Conservation (phyloP, 1,140 invertebrate genomes). For the Venturia canescens region DNA sequence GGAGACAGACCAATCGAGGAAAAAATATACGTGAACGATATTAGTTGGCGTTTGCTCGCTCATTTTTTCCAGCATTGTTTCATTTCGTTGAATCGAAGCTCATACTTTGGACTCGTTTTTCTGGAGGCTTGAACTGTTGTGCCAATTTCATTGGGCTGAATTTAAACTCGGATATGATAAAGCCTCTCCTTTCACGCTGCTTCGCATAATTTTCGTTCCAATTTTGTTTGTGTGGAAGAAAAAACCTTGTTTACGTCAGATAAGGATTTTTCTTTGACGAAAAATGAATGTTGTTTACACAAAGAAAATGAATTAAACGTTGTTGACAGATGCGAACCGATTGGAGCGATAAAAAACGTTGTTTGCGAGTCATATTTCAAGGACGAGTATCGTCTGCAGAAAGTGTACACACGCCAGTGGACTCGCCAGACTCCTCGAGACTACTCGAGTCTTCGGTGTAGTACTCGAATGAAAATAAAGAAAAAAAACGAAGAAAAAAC, state of each 20-base stretch:
- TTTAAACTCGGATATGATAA: too few species aligned
- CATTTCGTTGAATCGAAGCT: too few species aligned
- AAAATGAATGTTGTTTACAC: background rate
- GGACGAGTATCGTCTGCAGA: conserved; percentile 23
- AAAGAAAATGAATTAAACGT: background rate
- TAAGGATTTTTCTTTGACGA: background rate
- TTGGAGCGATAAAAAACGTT: conserved; percentile 23
- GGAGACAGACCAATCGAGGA: background rate
- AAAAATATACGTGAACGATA: background rate
- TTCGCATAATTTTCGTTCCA: too few species aligned
- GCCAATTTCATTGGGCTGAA: too few species aligned
- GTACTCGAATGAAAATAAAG: conserved; percentile 39
- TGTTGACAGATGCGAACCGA: background rate
- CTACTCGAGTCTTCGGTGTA: conserved; percentile 14
- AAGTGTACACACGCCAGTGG: conserved; percentile 20
- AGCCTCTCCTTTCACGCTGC: too few species aligned
- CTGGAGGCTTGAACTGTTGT: too few species aligned
- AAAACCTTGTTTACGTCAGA: too few species aligned
- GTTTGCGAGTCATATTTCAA: conserved; percentile 5
- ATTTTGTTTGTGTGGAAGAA: too few species aligned
- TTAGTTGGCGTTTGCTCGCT: background rate
- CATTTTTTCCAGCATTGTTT: too few species aligned
- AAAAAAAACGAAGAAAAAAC: background rate
- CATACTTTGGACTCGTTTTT: too few species aligned
- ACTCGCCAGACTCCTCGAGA: conserved; percentile 19